phyloP scores from a whole-genome alignment of 53 echinoderm and acorn worm genomes.

The Temnopleurus reevesii region DNA sequence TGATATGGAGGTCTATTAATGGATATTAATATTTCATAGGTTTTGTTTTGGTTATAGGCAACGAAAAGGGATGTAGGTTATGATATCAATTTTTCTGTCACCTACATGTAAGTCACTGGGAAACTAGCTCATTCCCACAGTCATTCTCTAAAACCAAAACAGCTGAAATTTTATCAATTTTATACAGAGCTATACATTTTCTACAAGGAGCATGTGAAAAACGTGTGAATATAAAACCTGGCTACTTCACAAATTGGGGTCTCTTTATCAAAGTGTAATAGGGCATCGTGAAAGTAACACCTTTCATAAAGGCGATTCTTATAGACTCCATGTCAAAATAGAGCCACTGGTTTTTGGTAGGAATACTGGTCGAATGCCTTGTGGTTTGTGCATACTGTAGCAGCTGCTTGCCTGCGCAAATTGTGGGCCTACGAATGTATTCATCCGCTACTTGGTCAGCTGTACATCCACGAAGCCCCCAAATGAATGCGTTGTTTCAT shows the following conservation, averaged over 20 bases:
- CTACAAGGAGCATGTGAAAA: neutral
- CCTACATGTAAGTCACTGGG: neutral
- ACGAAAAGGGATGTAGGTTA: no score
- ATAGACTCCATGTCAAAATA: neutral
- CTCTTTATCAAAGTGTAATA: conserved; percentile 9
- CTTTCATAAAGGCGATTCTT: conserved; percentile 10
- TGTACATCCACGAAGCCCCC: neutral
- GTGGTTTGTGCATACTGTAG: no score
- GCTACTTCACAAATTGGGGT: conserved; percentile 1
- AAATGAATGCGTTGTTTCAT: neutral
- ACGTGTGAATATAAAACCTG: neutral
- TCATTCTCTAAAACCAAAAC: neutral
- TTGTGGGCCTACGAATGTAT: conserved; percentile 23
- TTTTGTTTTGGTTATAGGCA: no score
- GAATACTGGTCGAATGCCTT: no score
- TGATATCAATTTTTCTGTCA: no score
- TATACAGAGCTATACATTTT: neutral
- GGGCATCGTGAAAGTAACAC: conserved; percentile 30
- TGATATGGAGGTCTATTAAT: no score
- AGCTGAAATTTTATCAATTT: conserved; percentile 17
- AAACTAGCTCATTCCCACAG: neutral
- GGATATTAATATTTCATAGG: no score
- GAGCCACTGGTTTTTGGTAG: neutral
- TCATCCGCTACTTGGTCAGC: neutral
- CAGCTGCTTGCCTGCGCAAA: neutral